Percentiles rank a stretch among this genome's conserved stretches.
These are phyloP conservation scores for Drosophila ustulata DNA, from an alignment of 2,888 invertebrate species.

Conservation along the genomic window DNA sequence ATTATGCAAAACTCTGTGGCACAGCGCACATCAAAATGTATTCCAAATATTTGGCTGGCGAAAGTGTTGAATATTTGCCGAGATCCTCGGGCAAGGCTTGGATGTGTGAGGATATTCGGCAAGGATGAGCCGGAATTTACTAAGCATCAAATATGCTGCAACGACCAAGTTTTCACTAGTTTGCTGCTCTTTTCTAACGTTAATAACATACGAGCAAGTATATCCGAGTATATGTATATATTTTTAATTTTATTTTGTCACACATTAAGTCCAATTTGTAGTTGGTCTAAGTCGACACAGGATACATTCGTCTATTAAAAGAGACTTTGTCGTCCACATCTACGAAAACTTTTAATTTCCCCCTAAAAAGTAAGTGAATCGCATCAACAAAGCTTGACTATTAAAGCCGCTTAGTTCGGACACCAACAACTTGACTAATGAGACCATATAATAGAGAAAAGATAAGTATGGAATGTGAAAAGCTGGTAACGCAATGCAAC, in stretches of 20 bases:
- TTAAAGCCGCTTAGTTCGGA: constrained; percentile 3
- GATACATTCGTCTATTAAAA: constrained; percentile 19
- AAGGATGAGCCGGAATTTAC: constrained; percentile 4
- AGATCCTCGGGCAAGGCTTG: constrained; percentile 19
- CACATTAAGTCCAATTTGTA: constrained; percentile 48
- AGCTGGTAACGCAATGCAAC: constrained; percentile 1
- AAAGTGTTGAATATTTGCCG: constrained; percentile 70
- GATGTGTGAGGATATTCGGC: background rate
- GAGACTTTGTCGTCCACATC: background rate
- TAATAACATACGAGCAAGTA: constrained; percentile 25
- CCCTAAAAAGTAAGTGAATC: constrained; percentile 53
- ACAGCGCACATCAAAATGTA: constrained; percentile 39
- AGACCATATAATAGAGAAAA: constrained; percentile 35
- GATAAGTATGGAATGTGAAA: constrained; percentile 33
- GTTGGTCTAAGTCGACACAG: constrained; percentile 14
- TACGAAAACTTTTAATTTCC: constrained; percentile 54
- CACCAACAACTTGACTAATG: background rate
- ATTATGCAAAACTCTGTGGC: constrained; percentile 64
- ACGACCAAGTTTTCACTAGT: constrained; percentile 37
- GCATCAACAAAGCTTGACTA: constrained; percentile 39
- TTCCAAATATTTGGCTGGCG: constrained; percentile 70
- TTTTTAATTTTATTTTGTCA: constrained; percentile 28
- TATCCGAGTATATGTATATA: background rate
- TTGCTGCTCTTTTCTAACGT: constrained; percentile 20
- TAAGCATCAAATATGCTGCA: constrained; percentile 19